A percentile compares a stretch with the other conserved stretches of the same genome.
phyloP scores from a whole-genome alignment of 2,113 vertebrate species.

The Psilopogon haemacephalus region DNA sequence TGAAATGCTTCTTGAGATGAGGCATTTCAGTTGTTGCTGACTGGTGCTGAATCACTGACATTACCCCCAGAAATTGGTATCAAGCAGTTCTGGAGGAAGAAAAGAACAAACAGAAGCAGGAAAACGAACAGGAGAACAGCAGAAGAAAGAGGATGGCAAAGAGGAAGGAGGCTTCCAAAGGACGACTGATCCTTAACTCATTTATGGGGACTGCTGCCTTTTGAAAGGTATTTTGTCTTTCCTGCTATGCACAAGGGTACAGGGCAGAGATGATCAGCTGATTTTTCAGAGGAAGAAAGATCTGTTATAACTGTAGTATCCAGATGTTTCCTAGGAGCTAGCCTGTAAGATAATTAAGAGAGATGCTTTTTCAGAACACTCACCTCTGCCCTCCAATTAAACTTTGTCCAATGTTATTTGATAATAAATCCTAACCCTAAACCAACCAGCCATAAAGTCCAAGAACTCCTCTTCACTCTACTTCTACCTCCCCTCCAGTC shows the following conservation, averaged over 20 bases:
- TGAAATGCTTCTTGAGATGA: not conserved
- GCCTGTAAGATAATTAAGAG: not conserved
- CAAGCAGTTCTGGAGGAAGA: not conserved
- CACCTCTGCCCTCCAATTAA: not conserved
- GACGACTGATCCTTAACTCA: not conserved
- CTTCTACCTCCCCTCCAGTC: not conserved
- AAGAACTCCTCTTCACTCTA: not conserved
- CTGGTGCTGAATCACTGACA: not conserved
- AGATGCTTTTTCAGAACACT: not conserved
- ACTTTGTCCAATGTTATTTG: not conserved
- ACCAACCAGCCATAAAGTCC: not conserved
- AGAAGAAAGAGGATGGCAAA: not conserved
- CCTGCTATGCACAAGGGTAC: not conserved
- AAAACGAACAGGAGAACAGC: not conserved
- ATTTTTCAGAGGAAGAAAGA: not conserved
- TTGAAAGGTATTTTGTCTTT: not conserved
- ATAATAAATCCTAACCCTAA: not conserved
- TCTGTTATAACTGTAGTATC: not conserved
- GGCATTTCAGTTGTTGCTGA: not conserved
- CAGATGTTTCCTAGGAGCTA: not conserved
- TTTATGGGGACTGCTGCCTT: not conserved
- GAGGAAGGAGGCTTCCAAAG: not conserved
- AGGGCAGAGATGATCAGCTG: not conserved
- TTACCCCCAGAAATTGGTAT: not conserved
- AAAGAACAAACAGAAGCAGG: not conserved